Evolutionary conservation across 2,888 invertebrate genomes (phyloP).

Genomic region (Cephus nigrinus): DNA sequence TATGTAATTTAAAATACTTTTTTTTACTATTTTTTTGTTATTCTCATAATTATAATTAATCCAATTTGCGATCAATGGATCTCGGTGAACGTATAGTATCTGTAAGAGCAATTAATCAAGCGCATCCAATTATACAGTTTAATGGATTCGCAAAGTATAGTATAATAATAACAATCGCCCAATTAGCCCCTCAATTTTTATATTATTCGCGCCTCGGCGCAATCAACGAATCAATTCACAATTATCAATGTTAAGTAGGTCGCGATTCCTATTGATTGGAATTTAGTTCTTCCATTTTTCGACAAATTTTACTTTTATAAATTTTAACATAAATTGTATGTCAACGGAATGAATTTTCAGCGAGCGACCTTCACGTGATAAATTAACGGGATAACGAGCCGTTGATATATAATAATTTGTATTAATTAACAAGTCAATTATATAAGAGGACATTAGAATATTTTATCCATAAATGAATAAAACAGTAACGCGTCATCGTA

Average conservation of each 20-base stretch:
- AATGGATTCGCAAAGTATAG: not conserved
- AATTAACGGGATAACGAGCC: not conserved
- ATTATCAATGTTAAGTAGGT: not conserved
- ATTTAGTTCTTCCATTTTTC: not conserved
- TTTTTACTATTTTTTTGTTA: not conserved
- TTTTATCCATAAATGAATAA: not conserved
- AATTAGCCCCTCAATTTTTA: not conserved
- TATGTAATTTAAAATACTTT: not conserved
- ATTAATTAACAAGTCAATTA: not conserved
- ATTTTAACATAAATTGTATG: not conserved
- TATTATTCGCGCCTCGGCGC: not conserved
- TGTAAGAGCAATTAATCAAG: not conserved
- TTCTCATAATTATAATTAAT: not conserved
- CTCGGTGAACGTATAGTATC: not conserved
- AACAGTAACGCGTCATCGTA: not conserved
- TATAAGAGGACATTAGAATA: too few relatives aligned
- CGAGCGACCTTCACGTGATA: not conserved
- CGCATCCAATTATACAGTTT: not conserved
- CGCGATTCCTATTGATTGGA: not conserved
- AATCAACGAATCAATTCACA: not conserved
- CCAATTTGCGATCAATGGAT: not conserved
- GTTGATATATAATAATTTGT: not conserved
- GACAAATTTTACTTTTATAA: not conserved
- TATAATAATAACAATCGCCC: not conserved
- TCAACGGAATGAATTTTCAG: not conserved